Conservation (phyloP, 2,797 vertebrate species). For the Chrysolophus pictus region DNA sequence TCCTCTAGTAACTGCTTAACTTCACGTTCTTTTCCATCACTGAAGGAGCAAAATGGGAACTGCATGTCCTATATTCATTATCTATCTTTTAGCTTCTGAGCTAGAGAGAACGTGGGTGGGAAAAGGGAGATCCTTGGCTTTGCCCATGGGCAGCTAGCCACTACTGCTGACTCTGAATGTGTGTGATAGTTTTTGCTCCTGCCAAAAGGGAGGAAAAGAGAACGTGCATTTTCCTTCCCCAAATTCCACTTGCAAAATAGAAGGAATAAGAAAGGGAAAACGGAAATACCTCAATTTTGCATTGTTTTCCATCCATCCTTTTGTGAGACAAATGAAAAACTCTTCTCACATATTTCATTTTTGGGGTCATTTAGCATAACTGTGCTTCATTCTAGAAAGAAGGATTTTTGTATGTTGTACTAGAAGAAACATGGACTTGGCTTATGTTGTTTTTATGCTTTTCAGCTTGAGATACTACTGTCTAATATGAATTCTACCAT, state of each 20-base stretch:
- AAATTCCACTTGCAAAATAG: not conserved
- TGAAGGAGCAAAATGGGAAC: not conserved
- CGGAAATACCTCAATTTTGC: not conserved
- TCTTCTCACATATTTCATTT: fast-evolving
- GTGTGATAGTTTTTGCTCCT: not conserved
- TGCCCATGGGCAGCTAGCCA: not conserved
- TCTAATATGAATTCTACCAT: not conserved
- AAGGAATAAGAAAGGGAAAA: not conserved
- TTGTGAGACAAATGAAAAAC: not conserved
- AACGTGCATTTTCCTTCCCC: not conserved
- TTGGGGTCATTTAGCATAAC: not conserved
- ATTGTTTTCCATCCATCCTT: not conserved
- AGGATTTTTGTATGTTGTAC: not conserved
- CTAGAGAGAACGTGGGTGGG: not conserved
- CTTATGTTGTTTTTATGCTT: not conserved
- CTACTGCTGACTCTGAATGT: not conserved
- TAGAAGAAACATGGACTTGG: not conserved
- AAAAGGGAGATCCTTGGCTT: not conserved
- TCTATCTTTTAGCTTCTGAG: not conserved
- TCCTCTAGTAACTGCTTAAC: not conserved
- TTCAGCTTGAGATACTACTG: not conserved
- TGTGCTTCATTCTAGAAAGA: not conserved
- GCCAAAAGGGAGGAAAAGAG: not conserved
- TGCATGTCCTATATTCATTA: fast-evolving
- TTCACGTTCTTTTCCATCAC: not conserved